Conservation (phyloP, 2,797 vertebrate genomes). For the Myiothlypis chrysogaster region DNA sequence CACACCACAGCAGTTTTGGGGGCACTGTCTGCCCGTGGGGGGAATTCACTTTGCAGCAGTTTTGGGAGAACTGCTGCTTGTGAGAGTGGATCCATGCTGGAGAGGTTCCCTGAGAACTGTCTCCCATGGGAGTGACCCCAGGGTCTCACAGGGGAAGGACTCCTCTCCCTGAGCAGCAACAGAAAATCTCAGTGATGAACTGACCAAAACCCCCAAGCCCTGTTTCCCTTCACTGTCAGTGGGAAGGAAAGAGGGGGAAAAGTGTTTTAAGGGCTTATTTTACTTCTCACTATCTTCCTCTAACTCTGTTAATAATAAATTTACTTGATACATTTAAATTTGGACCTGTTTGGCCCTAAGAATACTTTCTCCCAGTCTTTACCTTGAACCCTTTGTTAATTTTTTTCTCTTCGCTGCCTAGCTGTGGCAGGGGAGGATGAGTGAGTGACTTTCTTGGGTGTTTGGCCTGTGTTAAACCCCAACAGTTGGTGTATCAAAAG, state of each 20-base stretch:
- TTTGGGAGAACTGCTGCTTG: too few relatives aligned
- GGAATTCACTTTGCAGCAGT: too few relatives aligned
- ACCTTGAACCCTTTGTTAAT: neutral
- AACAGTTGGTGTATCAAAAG: too few relatives aligned
- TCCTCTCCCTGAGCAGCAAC: neutral
- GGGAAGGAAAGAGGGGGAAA: neutral
- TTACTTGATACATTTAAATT: neutral
- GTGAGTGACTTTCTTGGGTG: neutral
- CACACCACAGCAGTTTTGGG: too few relatives aligned
- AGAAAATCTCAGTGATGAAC: neutral
- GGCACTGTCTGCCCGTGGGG: too few relatives aligned
- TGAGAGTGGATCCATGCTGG: neutral
- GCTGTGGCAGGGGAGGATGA: neutral
- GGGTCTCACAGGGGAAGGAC: neutral
- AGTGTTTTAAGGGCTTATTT: neutral
- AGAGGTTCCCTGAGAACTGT: neutral
- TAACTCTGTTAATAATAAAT: neutral
- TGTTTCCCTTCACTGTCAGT: fast-evolving
- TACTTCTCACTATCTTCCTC: neutral
- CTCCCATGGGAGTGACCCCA: neutral
- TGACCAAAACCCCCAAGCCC: neutral
- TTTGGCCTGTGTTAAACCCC: neutral
- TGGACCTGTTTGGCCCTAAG: neutral
- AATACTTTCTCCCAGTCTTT: neutral
- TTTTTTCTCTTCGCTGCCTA: neutral